Percentiles rank a stretch among this genome's conserved stretches.
Evolutionary conservation across 1,140 invertebrate genomes (phyloP).

Genomic region (Heliconius melpomene): DNA sequence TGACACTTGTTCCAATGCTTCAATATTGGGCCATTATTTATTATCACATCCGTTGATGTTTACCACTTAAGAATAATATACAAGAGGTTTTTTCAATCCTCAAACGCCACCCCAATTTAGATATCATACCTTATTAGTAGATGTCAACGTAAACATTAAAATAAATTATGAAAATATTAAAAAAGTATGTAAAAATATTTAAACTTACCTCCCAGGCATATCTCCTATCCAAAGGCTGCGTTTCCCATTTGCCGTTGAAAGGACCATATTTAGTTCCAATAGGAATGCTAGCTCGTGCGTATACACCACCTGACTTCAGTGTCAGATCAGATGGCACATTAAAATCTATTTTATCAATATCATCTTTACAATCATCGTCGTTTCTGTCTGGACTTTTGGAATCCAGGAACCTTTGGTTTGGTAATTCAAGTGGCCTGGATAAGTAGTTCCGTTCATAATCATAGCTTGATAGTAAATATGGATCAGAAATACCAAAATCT

Average conservation of each 20-base stretch:
- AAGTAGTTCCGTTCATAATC: conserved; percentile 60
- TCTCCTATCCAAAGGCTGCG: conserved; percentile 82
- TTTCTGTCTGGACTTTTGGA: conserved; percentile 60
- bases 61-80: conserved; percentile 53
- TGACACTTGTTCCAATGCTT: conserved; percentile 55
- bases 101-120: conserved; percentile 16
- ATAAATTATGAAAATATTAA: background rate
- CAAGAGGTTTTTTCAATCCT: conserved; percentile 55
- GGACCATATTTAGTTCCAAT: conserved; percentile 86
- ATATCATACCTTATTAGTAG: conserved; percentile 36
- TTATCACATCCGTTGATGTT: conserved; percentile 54
- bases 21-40: conserved; percentile 66
- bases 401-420: conserved; percentile 59
- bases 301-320: conserved; percentile 80
- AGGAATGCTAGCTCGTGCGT: conserved; percentile 80
- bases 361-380: conserved; percentile 57
- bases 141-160: conserved; percentile 18
- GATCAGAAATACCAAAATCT: conserved; percentile 66
- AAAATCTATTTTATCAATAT: conserved; percentile 49
- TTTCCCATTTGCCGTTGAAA: conserved; percentile 86
- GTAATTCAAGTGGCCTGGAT: conserved; percentile 56
- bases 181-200: conserved; percentile 24
- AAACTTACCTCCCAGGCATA: conserved; percentile 89
- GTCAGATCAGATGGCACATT: conserved; percentile 75
- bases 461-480: conserved; percentile 64